phyloP scores from a whole-genome alignment of 2,797 vertebrate species.

The Echiichthys vipera region DNA sequence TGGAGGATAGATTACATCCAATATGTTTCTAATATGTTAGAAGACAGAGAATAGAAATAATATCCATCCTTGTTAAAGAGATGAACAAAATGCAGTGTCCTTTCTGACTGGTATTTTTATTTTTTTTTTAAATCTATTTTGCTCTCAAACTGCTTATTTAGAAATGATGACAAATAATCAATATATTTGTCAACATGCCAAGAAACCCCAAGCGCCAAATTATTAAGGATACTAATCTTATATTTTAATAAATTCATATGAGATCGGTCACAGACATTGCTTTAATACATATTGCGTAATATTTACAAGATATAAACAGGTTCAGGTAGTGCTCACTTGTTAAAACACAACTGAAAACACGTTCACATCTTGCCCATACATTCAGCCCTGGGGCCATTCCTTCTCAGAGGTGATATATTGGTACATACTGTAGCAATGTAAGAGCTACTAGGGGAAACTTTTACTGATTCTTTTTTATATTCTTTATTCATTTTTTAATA shows the following conservation, averaged over 20 bases:
- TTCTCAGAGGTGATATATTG: too few relatives aligned
- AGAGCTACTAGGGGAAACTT: too few relatives aligned
- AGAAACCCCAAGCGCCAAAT: not conserved
- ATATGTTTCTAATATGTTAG: slow-evolving; percentile 70
- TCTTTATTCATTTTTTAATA: too few relatives aligned
- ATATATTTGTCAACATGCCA: not conserved
- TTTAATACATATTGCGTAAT: not conserved
- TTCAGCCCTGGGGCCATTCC: too few relatives aligned
- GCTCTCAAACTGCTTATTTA: slow-evolving; percentile 7
- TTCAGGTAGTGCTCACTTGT: not conserved
- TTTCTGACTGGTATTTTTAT: not conserved
- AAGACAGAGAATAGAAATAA: slow-evolving; percentile 53
- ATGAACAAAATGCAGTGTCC: slow-evolving; percentile 20
- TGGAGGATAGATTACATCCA: slow-evolving; percentile 67
- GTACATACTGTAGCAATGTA: too few relatives aligned
- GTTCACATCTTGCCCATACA: not conserved
- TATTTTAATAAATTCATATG: not conserved
- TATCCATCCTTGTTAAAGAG: slow-evolving; percentile 40
- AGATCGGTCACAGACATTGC: not conserved
- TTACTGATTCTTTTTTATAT: too few relatives aligned
- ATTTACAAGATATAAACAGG: not conserved
- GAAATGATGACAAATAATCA: not conserved
- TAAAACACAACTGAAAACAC: not conserved
- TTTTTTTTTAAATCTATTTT: not conserved
- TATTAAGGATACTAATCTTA: not conserved